phyloP scores from a whole-genome alignment of 2,797 vertebrate species.

The Enteromius treurensis region DNA sequence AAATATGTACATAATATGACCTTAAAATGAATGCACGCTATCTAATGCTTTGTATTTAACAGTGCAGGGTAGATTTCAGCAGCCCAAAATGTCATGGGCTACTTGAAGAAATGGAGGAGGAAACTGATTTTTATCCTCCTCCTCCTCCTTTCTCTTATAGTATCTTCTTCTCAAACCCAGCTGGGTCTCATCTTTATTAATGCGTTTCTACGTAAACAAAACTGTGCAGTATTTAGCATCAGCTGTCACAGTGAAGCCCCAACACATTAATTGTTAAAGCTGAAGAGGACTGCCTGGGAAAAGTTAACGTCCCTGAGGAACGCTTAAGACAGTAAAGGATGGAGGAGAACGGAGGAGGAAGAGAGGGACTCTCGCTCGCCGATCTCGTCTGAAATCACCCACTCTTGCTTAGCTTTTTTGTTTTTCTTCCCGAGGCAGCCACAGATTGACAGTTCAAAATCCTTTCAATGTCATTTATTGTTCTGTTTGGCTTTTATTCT shows the following conservation, averaged over 20 bases:
- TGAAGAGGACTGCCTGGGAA: conserved; percentile 67
- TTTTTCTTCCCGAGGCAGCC: conserved; percentile 66
- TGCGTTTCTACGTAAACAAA: conserved; percentile 62
- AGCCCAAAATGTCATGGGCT: conserved; percentile 1
- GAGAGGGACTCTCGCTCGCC: conserved; percentile 22
- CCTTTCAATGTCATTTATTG: conserved; percentile 69
- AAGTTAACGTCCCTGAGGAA: conserved; percentile 70
- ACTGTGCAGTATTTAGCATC: conserved; percentile 63
- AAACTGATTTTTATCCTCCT: conserved; percentile 38
- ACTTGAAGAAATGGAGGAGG: conserved; percentile 18
- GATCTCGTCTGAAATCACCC: conserved; percentile 69
- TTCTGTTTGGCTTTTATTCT: conserved; percentile 59
- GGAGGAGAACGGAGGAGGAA: conserved; percentile 20
- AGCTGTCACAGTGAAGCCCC: conserved; percentile 61
- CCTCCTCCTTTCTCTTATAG: conserved; percentile 40
- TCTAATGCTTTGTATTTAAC: not conserved
- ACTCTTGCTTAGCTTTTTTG: conserved; percentile 67
- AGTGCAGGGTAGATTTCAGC: conserved; percentile 11
- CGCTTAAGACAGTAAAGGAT: conserved; percentile 62
- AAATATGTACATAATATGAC: not conserved
- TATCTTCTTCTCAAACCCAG: conserved; percentile 37
- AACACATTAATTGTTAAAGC: conserved; percentile 72
- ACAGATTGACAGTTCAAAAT: conserved; percentile 75
- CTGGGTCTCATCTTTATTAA: conserved; percentile 68
- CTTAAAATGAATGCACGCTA: not conserved